Evolutionary conservation across 2,797 vertebrate species (phyloP).

Genomic region (Lacerta agilis): DNA sequence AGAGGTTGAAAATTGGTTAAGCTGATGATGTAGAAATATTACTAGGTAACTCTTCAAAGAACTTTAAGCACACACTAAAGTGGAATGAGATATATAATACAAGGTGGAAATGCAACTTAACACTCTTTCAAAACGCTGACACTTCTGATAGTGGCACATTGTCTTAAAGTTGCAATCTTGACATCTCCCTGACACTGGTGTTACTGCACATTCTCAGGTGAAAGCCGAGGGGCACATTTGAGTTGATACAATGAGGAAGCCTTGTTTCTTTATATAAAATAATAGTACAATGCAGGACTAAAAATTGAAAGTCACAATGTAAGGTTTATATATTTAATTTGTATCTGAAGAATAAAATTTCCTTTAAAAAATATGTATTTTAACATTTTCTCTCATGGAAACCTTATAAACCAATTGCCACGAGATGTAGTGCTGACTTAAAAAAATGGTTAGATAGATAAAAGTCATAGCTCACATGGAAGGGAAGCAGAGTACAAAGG

Average conservation of each 20-base stretch:
- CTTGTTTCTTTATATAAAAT: slow-evolving; percentile 45
- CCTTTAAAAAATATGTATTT: neutral
- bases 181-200: slow-evolving; percentile 48
- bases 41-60: slow-evolving; percentile 17
- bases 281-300: slow-evolving; percentile 52
- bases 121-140: slow-evolving; percentile 40
- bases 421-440: neutral
- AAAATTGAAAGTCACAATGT: slow-evolving; percentile 50
- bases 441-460: neutral
- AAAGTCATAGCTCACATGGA: too few relatives aligned
- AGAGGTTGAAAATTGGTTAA: slow-evolving; percentile 25
- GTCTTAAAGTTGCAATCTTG: slow-evolving; percentile 61
- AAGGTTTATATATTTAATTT: slow-evolving; percentile 2
- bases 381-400: neutral
- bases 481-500: neutral
- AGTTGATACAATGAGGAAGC: slow-evolving; percentile 53
- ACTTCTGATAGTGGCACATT: slow-evolving; percentile 56
- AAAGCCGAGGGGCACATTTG: slow-evolving; percentile 50
- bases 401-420: neutral
- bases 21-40: slow-evolving; percentile 11
- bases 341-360: neutral
- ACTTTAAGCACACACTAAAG: neutral
- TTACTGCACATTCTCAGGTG: slow-evolving; percentile 54
- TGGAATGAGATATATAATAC: slow-evolving; percentile 39
- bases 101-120: slow-evolving; percentile 47